Percentiles rank a stretch among this genome's conserved stretches.
Evolutionary conservation across 2,888 invertebrate species (phyloP).

Genomic region (Lithodes maja): DNA sequence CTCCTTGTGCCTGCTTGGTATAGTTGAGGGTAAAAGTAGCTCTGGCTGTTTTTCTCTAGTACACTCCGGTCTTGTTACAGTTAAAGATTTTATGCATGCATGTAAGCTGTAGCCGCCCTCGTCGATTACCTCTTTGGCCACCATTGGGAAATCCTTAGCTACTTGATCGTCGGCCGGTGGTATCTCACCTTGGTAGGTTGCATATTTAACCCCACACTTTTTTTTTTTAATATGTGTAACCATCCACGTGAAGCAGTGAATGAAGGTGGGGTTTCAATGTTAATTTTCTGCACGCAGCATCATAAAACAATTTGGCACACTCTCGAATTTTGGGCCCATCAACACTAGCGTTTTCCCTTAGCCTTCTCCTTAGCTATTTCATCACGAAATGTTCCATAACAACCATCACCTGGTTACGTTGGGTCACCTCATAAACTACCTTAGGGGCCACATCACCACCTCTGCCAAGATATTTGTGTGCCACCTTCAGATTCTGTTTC

Average conservation of each 20-base stretch:
- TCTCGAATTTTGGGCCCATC: too few relatives aligned
- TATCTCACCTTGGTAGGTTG: not conserved
- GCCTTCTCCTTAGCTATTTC: too few relatives aligned
- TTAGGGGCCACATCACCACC: too few relatives aligned
- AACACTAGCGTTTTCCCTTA: too few relatives aligned
- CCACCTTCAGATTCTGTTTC: too few relatives aligned
- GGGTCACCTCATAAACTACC: too few relatives aligned
- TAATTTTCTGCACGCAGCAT: not conserved
- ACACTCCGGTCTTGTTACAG: not conserved
- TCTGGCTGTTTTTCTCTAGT: not conserved
- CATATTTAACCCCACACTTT: not conserved
- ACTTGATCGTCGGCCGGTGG: not conserved
- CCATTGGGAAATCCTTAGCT: not conserved
- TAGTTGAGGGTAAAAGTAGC: not conserved
- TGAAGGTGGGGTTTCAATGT: not conserved
- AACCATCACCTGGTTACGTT: too few relatives aligned
- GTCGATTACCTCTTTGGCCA: not conserved
- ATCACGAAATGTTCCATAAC: too few relatives aligned
- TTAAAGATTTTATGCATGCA: not conserved
- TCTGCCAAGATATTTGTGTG: too few relatives aligned
- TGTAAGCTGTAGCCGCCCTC: too few relatives aligned
- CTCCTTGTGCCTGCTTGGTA: not conserved
- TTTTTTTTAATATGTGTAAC: not conserved
- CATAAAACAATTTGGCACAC: too few relatives aligned
- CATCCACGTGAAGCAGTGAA: not conserved